phyloP scores from a whole-genome alignment of 92 coral and sea anemone genomes.

The Plumapathes pennacea region DNA sequence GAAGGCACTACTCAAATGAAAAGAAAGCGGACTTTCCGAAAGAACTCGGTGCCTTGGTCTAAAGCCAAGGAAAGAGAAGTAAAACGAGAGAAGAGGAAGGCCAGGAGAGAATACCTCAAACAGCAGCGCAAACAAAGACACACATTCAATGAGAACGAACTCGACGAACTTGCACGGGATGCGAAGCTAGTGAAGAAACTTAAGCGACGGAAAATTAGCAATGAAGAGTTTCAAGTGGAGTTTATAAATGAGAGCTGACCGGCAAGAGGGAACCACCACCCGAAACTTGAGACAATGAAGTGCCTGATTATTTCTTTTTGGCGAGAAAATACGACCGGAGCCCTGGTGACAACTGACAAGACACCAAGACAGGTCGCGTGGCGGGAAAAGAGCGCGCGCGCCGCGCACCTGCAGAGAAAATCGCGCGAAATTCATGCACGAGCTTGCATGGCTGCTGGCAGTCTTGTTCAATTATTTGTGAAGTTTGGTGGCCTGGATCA shows the following conservation, averaged over 20 bases:
- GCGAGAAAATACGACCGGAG: no score
- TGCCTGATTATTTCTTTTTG: no score
- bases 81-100: slow-evolving; percentile 76
- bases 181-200: slow-evolving; percentile 82
- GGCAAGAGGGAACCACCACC: no score
- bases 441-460: no score
- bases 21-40: slow-evolving; percentile 35
- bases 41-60: slow-evolving; percentile 75
- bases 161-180: slow-evolving; percentile 80
- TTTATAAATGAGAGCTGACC: slow-evolving; percentile 24
- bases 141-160: slow-evolving; percentile 67
- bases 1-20: neutral
- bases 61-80: slow-evolving; percentile 64
- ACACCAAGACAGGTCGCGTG: no score
- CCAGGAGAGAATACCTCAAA: slow-evolving; percentile 55
- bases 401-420: no score
- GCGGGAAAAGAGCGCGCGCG: no score
- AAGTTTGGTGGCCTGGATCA: no score
- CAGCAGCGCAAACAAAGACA: slow-evolving; percentile 60
- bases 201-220: slow-evolving; percentile 83
- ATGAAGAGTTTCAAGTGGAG: slow-evolving; percentile 64
- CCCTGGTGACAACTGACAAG: no score
- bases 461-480: no score
- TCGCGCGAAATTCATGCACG: no score
- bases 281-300: no score